Percentiles rank a stretch among this genome's conserved stretches.
Conservation (phyloP, 2,797 vertebrate genomes). For the Urosaurus nigricauda region DNA sequence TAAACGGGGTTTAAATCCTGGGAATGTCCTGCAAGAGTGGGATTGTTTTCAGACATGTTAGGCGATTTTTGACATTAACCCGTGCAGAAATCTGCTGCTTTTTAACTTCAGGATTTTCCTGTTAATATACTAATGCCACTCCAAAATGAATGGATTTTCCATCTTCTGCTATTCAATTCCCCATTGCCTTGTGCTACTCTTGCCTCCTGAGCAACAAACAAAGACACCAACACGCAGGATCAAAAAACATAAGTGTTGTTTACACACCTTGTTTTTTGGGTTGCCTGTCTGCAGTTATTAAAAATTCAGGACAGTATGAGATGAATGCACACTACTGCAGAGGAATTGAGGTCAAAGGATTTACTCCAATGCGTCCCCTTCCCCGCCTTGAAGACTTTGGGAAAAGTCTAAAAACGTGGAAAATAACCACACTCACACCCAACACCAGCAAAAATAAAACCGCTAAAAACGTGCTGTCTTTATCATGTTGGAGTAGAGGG, state of each 20-base stretch:
- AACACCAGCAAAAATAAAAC: too few relatives aligned
- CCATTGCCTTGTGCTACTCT: background rate
- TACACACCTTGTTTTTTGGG: background rate
- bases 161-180: background rate
- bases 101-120: background rate
- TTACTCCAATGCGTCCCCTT: background rate
- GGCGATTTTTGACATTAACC: too few relatives aligned
- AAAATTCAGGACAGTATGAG: background rate
- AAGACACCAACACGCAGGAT: rapidly evolving
- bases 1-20: too few relatives aligned
- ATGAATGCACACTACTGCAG: background rate
- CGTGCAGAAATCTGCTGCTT: too few relatives aligned
- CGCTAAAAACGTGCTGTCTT: too few relatives aligned
- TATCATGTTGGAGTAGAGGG: too few relatives aligned
- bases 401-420: background rate
- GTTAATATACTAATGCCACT: background rate
- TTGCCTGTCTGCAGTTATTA: background rate
- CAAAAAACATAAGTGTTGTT: rapidly evolving
- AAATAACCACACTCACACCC: too few relatives aligned
- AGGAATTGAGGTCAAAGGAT: background rate
- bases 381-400: background rate
- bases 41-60: too few relatives aligned
- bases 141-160: background rate
- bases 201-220: rapidly evolving
- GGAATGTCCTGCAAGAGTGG: too few relatives aligned